These are phyloP conservation scores for Hemibagrus guttatus DNA, from an alignment of 2,797 vertebrate genomes.

Conservation along the genomic window DNA sequence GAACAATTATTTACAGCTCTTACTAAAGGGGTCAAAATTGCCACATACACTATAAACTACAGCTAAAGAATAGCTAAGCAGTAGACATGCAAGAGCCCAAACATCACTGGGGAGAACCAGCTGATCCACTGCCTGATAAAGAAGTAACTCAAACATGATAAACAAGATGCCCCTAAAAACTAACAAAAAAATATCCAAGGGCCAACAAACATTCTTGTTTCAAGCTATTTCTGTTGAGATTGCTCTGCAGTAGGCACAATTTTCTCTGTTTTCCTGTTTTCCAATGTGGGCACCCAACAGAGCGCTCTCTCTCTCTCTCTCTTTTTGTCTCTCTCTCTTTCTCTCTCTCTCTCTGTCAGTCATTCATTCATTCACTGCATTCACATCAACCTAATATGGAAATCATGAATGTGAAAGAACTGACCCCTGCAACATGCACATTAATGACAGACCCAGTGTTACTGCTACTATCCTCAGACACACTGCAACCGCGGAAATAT, in stretches of 20 bases:
- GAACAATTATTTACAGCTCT: neutral
- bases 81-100: neutral
- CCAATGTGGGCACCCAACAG: neutral
- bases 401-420: neutral
- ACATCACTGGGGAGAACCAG: neutral
- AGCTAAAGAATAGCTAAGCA: neutral
- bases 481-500: neutral
- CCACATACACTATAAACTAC: neutral
- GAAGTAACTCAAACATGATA: neutral
- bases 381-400: neutral
- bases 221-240: neutral
- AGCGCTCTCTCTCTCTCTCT: neutral
- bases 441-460: neutral
- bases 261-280: neutral
- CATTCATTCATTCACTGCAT: neutral
- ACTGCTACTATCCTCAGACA: neutral
- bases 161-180: no score
- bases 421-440: neutral
- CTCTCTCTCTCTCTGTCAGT: neutral
- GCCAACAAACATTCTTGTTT: neutral
- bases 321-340: neutral
- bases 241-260: neutral
- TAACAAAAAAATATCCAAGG: neutral
- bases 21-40: neutral
- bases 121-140: neutral